These are phyloP conservation scores for Trichechus manatus DNA, from an alignment of 2,113 vertebrate genomes.

Conservation along the genomic window DNA sequence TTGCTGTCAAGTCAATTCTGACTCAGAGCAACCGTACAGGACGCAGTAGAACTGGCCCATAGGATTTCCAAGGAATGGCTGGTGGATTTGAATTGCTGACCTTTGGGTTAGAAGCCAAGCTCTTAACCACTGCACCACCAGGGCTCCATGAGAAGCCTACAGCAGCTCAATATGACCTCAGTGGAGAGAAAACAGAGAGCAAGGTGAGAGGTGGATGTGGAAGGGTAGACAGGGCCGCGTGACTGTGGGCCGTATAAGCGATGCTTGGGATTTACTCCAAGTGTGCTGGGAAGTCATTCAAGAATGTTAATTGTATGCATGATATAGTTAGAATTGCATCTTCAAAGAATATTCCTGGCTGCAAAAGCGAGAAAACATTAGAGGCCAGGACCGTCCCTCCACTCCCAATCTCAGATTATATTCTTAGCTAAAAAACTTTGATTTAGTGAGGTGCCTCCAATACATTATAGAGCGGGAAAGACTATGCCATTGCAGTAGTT, in stretches of 20 bases:
- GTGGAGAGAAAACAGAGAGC: neutral
- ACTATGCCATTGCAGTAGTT: neutral
- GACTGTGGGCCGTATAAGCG: neutral
- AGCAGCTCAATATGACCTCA: neutral
- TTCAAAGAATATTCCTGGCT: neutral
- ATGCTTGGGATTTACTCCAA: neutral
- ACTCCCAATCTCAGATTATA: neutral
- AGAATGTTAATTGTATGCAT: neutral
- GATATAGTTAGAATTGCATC: neutral
- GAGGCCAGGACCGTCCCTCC: neutral
- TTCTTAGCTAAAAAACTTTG: neutral
- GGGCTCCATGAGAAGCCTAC: neutral
- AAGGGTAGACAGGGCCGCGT: accelerated
- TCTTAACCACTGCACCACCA: too few relatives aligned
- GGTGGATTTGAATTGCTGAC: too few relatives aligned
- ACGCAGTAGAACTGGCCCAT: too few relatives aligned
- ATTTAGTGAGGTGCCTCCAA: neutral
- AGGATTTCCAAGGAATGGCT: too few relatives aligned
- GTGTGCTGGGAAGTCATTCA: neutral
- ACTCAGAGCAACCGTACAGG: too few relatives aligned
- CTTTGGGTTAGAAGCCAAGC: too few relatives aligned
- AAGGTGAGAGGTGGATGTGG: neutral
- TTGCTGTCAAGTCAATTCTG: too few relatives aligned
- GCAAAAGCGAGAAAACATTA: neutral
- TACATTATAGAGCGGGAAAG: neutral